Conservation (phyloP, 2,113 vertebrate species). For the Sorex fumeus region DNA sequence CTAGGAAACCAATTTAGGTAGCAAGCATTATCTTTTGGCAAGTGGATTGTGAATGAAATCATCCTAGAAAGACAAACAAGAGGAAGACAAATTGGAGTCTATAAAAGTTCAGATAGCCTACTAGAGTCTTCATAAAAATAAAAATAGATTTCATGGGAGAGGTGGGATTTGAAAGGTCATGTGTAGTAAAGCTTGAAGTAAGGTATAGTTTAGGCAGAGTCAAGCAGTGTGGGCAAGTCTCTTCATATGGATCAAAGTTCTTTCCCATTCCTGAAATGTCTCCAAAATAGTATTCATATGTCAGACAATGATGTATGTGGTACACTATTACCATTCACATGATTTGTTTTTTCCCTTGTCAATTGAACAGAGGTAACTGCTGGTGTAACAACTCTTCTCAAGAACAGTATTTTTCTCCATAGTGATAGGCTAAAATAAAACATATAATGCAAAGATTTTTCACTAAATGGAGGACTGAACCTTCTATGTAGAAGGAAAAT, state of each 20-base stretch:
- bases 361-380: conserved; percentile 40
- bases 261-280: conserved; percentile 64
- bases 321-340: conserved; percentile 50
- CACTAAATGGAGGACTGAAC: background rate
- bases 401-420: conserved; percentile 54
- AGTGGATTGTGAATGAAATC: conserved; percentile 73
- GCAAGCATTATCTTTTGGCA: conserved; percentile 65
- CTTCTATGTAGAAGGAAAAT: background rate
- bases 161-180: conserved; percentile 15
- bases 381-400: background rate
- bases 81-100: conserved; percentile 62
- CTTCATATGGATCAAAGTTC: conserved; percentile 70
- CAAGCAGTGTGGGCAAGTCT: conserved; percentile 65
- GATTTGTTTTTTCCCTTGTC: conserved; percentile 54
- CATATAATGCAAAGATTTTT: conserved; percentile 7
- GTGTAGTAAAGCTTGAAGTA: conserved; percentile 46
- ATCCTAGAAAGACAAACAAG: conserved; percentile 68
- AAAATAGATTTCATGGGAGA: conserved; percentile 54
- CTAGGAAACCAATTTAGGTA: conserved; percentile 72
- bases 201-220: conserved; percentile 56
- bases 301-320: conserved; percentile 73
- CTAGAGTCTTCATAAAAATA: conserved; percentile 71
- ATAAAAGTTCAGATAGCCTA: conserved; percentile 54
- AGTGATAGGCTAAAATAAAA: conserved; percentile 40
- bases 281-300: conserved; percentile 67